phyloP scores from a whole-genome alignment of 2,888 invertebrate genomes.

The Onthophagus sagittarius region DNA sequence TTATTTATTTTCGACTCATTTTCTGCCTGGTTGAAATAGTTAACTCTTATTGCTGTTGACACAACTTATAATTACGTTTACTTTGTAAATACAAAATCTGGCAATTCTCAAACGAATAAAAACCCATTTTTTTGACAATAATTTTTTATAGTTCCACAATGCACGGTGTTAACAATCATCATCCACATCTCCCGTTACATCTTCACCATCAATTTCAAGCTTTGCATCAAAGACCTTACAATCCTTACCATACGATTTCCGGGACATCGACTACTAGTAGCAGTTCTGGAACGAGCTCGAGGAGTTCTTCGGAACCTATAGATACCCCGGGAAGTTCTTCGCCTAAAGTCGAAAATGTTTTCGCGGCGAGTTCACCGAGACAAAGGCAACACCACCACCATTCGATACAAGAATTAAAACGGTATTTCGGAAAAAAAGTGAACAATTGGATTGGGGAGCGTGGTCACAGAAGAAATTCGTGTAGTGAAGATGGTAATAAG shows the following conservation, averaged over 20 bases:
- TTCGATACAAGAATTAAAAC: conserved; percentile 73
- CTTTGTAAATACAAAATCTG: not conserved
- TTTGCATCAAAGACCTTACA: conserved; percentile 21
- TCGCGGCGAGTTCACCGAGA: conserved; percentile 28
- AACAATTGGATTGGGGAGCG: conserved; percentile 63
- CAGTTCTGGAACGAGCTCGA: conserved; percentile 24
- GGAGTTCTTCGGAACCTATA: conserved; percentile 36
- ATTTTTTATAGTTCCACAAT: conserved; percentile 26
- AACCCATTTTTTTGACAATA: not conserved
- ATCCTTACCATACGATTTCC: conserved; percentile 38
- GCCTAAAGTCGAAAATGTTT: conserved; percentile 29
- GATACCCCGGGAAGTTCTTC: conserved; percentile 33
- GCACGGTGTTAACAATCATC: conserved; percentile 46
- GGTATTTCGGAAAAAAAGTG: conserved; percentile 71
- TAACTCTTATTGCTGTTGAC: too few relatives aligned
- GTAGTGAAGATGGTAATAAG: conserved; percentile 48
- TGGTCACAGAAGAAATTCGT: conserved; percentile 40
- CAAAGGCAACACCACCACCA: conserved; percentile 52
- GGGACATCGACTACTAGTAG: conserved; percentile 39
- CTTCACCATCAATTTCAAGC: conserved; percentile 14
- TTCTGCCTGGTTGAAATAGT: too few relatives aligned
- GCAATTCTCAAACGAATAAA: not conserved
- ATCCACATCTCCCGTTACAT: conserved; percentile 35
- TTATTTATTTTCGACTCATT: too few relatives aligned
- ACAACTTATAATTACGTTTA: too few relatives aligned